These are phyloP conservation scores for Sturnira hondurensis DNA, from an alignment of 2,113 vertebrate genomes.

Conservation along the genomic window DNA sequence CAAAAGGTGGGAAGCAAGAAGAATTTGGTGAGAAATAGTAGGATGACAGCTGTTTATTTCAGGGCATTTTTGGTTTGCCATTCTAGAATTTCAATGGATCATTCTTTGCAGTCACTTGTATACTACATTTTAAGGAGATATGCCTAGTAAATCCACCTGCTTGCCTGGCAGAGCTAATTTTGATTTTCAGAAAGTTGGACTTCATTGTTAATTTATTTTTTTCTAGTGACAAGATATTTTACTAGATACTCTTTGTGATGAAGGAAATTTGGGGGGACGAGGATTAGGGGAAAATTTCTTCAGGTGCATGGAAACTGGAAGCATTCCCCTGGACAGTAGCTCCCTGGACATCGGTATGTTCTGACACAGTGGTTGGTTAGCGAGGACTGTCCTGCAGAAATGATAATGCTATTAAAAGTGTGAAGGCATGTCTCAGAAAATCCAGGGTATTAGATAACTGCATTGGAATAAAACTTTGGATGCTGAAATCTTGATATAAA, in stretches of 20 bases:
- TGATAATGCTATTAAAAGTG: background rate
- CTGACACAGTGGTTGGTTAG: background rate
- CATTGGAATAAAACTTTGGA: background rate
- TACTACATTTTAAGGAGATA: constrained; percentile 3
- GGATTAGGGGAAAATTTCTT: background rate
- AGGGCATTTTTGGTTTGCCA: background rate
- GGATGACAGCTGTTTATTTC: background rate
- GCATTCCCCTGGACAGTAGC: background rate
- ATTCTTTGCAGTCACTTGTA: background rate
- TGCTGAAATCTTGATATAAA: background rate
- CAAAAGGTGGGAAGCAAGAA: background rate
- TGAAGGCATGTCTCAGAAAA: background rate
- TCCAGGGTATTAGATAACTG: background rate
- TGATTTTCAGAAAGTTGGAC: constrained; percentile 32
- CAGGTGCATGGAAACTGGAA: background rate
- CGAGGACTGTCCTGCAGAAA: background rate
- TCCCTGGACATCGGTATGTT: background rate
- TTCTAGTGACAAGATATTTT: constrained; percentile 14
- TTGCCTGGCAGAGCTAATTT: constrained; percentile 20
- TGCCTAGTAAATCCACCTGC: constrained; percentile 48
- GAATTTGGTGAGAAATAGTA: background rate
- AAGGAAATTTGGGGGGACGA: background rate
- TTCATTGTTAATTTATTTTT: constrained; percentile 38
- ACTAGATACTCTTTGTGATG: background rate
- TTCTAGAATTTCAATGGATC: constrained; percentile 45